Evolutionary conservation across 64 coral and sea anemone species (phyloP).

Genomic region (Actinia equina): DNA sequence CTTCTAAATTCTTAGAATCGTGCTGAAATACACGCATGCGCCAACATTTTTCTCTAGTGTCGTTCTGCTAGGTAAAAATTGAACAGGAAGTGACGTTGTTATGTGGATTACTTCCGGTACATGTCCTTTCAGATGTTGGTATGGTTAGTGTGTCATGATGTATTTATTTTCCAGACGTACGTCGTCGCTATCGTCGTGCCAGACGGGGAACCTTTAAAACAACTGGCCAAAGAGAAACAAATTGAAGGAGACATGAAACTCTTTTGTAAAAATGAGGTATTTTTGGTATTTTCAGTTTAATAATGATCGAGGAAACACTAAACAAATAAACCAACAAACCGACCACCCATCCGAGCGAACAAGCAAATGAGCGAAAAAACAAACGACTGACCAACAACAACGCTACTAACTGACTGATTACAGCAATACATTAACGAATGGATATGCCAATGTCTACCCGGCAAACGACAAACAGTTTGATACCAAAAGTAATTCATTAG

Average conservation of each 20-base stretch:
- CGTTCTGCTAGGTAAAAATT: background rate
- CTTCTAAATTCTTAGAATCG: no score
- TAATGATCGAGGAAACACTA: no score
- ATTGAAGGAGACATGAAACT: conserved; percentile 38
- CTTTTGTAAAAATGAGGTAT: conserved; percentile 78
- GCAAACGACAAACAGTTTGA: background rate
- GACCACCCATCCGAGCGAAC: background rate
- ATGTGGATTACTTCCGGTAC: background rate
- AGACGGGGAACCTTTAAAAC: conserved; percentile 56
- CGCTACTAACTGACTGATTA: background rate
- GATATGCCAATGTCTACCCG: background rate
- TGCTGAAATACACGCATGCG: no score
- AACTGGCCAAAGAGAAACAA: conserved; percentile 42
- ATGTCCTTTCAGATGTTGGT: background rate
- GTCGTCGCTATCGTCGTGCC: conserved; percentile 67
- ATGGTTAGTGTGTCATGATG: background rate
- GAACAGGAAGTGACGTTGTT: background rate
- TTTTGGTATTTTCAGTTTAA: conserved; percentile 6
- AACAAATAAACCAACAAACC: no score
- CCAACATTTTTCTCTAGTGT: no score
- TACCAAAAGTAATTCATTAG: background rate
- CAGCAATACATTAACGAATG: background rate
- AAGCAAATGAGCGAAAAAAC: background rate
- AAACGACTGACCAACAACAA: background rate
- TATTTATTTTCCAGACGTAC: conserved; percentile 42